phyloP scores from a whole-genome alignment of 2,888 invertebrate species.

The Polia nebulosa region DNA sequence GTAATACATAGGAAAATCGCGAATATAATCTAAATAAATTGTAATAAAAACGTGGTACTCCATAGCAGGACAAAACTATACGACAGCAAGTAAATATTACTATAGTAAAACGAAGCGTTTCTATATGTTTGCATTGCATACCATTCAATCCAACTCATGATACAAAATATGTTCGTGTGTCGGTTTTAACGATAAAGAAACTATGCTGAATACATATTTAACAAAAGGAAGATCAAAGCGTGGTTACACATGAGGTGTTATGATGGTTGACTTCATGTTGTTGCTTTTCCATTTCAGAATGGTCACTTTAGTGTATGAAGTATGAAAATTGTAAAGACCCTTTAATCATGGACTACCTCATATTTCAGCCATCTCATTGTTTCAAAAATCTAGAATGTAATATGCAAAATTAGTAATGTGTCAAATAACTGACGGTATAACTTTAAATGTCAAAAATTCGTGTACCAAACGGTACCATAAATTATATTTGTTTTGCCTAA shows the following conservation, averaged over 20 bases:
- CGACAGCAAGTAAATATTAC: constrained; percentile 19
- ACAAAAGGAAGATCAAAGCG: neutral
- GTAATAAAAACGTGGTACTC: constrained; percentile 6
- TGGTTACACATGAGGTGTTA: neutral
- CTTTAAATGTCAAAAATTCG: too few relatives aligned
- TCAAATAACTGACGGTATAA: too few relatives aligned
- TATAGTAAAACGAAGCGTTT: neutral
- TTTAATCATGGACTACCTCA: neutral
- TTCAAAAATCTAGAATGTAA: neutral
- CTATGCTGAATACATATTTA: neutral
- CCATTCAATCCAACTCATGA: neutral
- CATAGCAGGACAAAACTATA: neutral
- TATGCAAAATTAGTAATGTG: too few relatives aligned
- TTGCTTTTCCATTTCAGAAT: neutral
- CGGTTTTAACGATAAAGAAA: neutral
- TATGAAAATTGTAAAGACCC: too few relatives aligned
- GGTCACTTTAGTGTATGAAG: too few relatives aligned
- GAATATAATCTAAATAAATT: constrained; percentile 5
- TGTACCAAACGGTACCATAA: too few relatives aligned
- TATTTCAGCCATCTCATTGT: neutral
- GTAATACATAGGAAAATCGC: neutral
- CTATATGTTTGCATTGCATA: neutral
- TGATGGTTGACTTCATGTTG: neutral
- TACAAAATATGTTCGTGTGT: neutral
- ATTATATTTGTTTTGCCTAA: too few relatives aligned